phyloP scores from a whole-genome alignment of 2,113 vertebrate genomes.

The Cercopithecus mona region DNA sequence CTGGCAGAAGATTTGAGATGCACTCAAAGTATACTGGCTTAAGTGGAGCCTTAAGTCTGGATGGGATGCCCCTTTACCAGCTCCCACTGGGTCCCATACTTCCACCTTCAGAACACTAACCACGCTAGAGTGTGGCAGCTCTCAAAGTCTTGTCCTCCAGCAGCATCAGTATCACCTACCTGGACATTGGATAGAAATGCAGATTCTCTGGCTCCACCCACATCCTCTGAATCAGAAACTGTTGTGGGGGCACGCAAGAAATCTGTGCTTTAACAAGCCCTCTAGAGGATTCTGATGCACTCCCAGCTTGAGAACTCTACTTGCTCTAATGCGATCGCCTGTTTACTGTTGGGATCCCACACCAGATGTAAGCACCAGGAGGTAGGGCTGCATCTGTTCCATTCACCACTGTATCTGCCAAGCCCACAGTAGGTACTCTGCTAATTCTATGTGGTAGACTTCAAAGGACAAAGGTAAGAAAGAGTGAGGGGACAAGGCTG shows the following conservation, averaged over 20 bases:
- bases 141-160: neutral
- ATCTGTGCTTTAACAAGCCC: neutral
- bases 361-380: neutral
- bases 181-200: neutral
- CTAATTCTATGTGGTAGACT: neutral
- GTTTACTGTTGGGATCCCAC: neutral
- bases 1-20: neutral
- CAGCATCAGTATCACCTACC: neutral
- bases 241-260: neutral
- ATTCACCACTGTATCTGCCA: neutral
- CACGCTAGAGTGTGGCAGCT: accelerated
- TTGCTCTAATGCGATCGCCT: neutral
- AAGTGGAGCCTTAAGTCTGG: neutral
- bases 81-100: neutral
- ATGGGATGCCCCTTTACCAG: neutral
- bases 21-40: too few relatives aligned
- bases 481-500: neutral
- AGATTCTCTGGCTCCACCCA: neutral
- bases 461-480: neutral
- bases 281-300: neutral
- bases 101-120: neutral
- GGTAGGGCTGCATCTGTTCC: neutral
- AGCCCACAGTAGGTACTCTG: too few relatives aligned
- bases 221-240: neutral
- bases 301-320: neutral